Evolutionary conservation across 2,888 invertebrate species (phyloP), one percentile per base, ranked within the genome.

Genomic region (Ariolimax columbianus): DNA sequence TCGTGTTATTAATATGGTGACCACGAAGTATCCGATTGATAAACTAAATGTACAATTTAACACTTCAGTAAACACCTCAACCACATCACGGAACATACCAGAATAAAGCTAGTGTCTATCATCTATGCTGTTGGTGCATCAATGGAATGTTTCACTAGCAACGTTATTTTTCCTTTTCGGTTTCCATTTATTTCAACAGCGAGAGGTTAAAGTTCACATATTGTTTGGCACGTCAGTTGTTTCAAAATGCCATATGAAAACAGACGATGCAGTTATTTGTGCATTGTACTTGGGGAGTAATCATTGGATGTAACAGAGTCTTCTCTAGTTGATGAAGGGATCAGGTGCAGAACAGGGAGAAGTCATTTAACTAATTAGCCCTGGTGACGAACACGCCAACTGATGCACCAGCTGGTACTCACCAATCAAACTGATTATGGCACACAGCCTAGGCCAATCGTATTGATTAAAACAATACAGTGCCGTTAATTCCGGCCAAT

Each of bases 351-450:
- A 47, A 30, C 47, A 77, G 77, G 51, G 47, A 75, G 68, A 80
- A 70, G 83, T 83, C 77, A 83, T 77, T 83, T 77, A 83, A 83
- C 83, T 78, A 84, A 84, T 78, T 84, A 78, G 84, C 78, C 78
- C 23, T 23, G 59, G 70, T 59, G 68, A 78, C 59, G 70, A 84
- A 77, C 78, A 72, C 84, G 30, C 51, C 79, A 84, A 66, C 43
- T 78, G 84, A 78, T 78, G 84, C 78, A 78, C 84, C n/a, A 84
- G 84, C 84, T 84, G 84, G 78, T 78, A 51, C 84, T 40, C 84
- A 72, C 84, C 84, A 84, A 84, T 84, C 78, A 78, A 78, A 84
- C 72, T 84, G 84, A 84, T 84, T 78, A 77, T 78, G 84, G 79
- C 78, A 82, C 19, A 43, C 26, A 26, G 55, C 78, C 70, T 30